A percentile compares a stretch with the other conserved stretches of the same genome.
Conservation (phyloP, 2,888 invertebrate species). For the Marronus borbonicus region DNA sequence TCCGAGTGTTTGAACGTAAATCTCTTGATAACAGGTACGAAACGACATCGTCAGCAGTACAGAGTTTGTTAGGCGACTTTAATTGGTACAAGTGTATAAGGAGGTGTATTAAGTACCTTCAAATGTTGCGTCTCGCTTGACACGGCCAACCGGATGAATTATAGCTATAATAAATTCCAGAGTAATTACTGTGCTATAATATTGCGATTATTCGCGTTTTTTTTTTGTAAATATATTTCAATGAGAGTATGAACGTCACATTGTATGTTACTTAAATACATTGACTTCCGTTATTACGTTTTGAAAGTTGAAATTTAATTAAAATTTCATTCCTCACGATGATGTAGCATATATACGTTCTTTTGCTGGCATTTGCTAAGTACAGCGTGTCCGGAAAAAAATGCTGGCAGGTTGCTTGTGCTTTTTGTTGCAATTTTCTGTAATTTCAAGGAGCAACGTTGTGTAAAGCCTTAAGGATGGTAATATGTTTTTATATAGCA, state of each 20-base stretch:
- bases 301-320: constrained; percentile 33
- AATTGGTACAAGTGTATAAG: constrained; percentile 40
- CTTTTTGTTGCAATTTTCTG: no score
- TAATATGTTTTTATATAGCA: no score
- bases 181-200: constrained; percentile 24
- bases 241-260: background rate
- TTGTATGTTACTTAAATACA: background rate
- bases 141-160: constrained; percentile 33
- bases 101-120: constrained; percentile 38
- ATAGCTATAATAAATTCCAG: constrained; percentile 39
- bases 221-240: constrained; percentile 13
- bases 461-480: no score
- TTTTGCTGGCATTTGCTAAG: no score
- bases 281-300: constrained; percentile 11
- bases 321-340: constrained; percentile 2
- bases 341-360: no score
- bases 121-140: constrained; percentile 40
- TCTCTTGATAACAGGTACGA: constrained; percentile 29
- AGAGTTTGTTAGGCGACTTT: constrained; percentile 23
- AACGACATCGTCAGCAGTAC: constrained; percentile 22
- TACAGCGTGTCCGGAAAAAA: no score
- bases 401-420: no score
- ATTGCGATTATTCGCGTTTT: constrained; percentile 36
- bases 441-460: no score
- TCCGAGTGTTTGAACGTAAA: constrained; percentile 29